phyloP scores from a whole-genome alignment of 35 echinoderm and acorn worm species.

The Amphiura filiformis region DNA sequence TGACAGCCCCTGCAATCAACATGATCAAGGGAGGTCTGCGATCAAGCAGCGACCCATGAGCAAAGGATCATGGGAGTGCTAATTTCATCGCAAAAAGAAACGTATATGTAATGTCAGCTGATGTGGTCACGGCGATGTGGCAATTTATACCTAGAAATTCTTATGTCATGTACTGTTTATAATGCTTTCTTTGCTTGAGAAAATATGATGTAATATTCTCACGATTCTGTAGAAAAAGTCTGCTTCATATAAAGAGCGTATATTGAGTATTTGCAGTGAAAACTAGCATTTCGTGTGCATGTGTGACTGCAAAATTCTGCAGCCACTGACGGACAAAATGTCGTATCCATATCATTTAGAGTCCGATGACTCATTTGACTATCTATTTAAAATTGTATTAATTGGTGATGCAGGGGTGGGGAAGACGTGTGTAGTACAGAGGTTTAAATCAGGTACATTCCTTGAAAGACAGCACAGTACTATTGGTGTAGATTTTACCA shows the following conservation, averaged over 20 bases:
- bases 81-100: no score
- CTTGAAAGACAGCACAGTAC: conserved; percentile 97
- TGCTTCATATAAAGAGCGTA: no score
- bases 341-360: conserved; percentile 77
- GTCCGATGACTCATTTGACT: conserved; percentile 97
- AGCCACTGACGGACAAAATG: conserved; percentile 9
- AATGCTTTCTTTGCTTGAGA: background rate
- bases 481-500: conserved; percentile 99
- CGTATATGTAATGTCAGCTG: background rate
- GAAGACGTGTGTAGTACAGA: conserved; percentile 98
- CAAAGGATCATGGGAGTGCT: no score
- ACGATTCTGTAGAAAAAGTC: background rate
- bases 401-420: conserved; percentile 98
- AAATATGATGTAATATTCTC: background rate
- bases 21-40: no score
- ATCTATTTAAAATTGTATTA: conserved; percentile 97
- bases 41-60: no score
- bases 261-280: no score
- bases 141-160: background rate
- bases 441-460: conserved; percentile 98
- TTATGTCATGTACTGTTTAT: background rate
- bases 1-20: no score
- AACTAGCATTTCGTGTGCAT: no score
- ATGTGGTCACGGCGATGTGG: background rate
- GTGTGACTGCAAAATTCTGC: background rate